Evolutionary conservation across 2,797 vertebrate genomes (phyloP).

Genomic region (Mus caroli): DNA sequence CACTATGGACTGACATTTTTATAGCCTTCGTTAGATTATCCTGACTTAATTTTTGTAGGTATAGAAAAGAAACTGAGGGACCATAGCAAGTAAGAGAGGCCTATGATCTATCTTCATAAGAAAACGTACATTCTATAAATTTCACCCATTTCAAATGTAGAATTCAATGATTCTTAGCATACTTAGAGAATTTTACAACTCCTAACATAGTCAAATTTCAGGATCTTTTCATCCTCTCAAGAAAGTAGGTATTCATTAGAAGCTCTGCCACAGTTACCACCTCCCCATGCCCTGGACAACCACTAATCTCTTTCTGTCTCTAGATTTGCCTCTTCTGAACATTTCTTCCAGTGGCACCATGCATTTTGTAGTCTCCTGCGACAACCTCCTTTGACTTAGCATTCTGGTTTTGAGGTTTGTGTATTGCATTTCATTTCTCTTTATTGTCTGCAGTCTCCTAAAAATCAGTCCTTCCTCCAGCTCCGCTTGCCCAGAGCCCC

Average conservation of each 20-base stretch:
- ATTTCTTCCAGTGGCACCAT: not conserved
- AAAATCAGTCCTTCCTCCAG: not conserved
- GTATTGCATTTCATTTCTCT: not conserved
- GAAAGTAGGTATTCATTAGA: slow-evolving; percentile 30
- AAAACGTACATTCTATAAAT: slow-evolving; percentile 1
- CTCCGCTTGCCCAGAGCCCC: not conserved
- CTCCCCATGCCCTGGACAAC: not conserved
- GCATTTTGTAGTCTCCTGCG: not conserved
- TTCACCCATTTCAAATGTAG: not conserved
- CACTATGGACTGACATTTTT: not conserved
- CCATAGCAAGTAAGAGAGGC: not conserved
- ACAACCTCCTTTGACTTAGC: slow-evolving; percentile 34
- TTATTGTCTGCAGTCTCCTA: not conserved
- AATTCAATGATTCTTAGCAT: slow-evolving; percentile 34
- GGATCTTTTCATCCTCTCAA: slow-evolving; percentile 31
- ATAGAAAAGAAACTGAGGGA: not conserved
- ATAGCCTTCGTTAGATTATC: not conserved
- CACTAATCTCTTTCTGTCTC: slow-evolving; percentile 29
- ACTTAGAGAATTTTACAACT: slow-evolving; percentile 27
- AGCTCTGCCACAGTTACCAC: not conserved
- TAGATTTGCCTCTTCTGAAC: slow-evolving; percentile 24
- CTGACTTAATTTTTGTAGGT: not conserved
- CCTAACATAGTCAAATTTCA: slow-evolving; percentile 33
- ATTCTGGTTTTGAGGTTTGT: not conserved
- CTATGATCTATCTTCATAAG: not conserved